Percentiles rank a stretch among this genome's conserved stretches.
Evolutionary conservation across 2,797 vertebrate genomes (phyloP).

Genomic region (Natrix natrix): DNA sequence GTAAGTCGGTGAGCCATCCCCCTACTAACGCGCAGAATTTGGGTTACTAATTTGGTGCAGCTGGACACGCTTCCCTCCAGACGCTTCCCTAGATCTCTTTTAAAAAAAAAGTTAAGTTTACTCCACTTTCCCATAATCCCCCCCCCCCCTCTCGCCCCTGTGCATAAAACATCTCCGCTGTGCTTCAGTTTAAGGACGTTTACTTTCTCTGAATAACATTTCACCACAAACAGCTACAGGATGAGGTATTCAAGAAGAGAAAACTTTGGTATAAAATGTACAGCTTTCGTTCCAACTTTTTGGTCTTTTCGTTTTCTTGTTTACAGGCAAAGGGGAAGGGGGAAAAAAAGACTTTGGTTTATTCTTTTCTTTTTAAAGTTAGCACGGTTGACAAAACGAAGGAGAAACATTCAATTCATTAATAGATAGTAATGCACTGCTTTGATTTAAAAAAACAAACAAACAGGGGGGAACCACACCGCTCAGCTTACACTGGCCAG

Average conservation of each 20-base stretch:
- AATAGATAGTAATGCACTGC: constrained; percentile 34
- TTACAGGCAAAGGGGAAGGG: neutral
- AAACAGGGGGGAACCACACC: neutral
- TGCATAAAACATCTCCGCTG: neutral
- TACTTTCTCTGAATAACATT: constrained; percentile 39
- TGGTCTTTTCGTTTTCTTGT: constrained; percentile 2
- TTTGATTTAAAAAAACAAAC: constrained; percentile 27
- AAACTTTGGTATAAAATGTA: constrained; percentile 44
- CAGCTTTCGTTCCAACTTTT: neutral
- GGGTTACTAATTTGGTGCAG: no score
- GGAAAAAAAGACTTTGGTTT: constrained; percentile 19
- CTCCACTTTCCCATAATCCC: neutral
- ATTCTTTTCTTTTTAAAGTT: neutral
- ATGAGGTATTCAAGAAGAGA: constrained; percentile 35
- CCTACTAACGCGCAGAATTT: neutral
- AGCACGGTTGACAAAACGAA: constrained; percentile 33
- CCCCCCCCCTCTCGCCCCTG: neutral
- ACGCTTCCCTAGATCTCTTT: neutral
- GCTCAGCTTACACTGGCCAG: constrained; percentile 15
- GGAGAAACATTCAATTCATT: constrained; percentile 40
- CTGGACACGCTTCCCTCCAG: neutral
- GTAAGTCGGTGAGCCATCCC: neutral
- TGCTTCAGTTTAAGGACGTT: constrained; percentile 22
- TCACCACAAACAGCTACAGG: constrained; percentile 41
- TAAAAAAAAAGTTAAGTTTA: rapidly evolving